Base-by-base conservation (phyloP, 2,113 vertebrate species). In the Ivindomyrus marchei region DNA sequence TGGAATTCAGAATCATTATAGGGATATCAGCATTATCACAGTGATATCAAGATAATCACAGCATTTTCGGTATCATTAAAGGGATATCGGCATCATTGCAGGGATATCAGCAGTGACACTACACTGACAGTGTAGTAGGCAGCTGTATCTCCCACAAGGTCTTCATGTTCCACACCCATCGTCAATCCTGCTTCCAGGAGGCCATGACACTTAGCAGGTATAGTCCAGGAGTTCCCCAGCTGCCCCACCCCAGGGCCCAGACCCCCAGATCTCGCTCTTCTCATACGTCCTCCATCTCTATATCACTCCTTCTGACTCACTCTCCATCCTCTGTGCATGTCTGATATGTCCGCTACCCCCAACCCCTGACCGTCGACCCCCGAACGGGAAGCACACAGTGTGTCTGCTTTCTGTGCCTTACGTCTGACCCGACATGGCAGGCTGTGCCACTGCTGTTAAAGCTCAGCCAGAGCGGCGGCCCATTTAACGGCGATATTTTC, bases 271-370 rank as follows among this genome's bases (percentile, higher is more conserved):
- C 95, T 88, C 91, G 0, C 58, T 36, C 24, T 47, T 3, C 3
- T 45, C 53, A 46, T 39, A n/a, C 42, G 6, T 66, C 58, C 39
- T 88, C 88, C 13, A 19, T 88, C 17, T 88, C n/a, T 24, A 46
- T 80, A 46, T 80, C 46, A 5, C 31, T 36, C 46, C 19, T 52
- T 52, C 85, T 53, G 49, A 13, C 47, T 70, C 45, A 80, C n/a
- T 80, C 88, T 92, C 92, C 94, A 92, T 94, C 94, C 93, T 92
- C 94, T 95, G 24, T 95, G 84, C 95, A 93, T 94, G 95, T 96
- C 96, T 96, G 96, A 95, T 96, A 93, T 94, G 96, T 96, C 62
- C 10, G 11, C 27, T 31, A 36, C 27, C 80, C 21, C 80, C 39
- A 45, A 10, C 10, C 24, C 47, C 46, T 62, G 56, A 62, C 21